These are phyloP conservation scores for Eucidaris tribuloides DNA, from an alignment of 35 echinoderm and acorn worm species.

Conservation along the genomic window DNA sequence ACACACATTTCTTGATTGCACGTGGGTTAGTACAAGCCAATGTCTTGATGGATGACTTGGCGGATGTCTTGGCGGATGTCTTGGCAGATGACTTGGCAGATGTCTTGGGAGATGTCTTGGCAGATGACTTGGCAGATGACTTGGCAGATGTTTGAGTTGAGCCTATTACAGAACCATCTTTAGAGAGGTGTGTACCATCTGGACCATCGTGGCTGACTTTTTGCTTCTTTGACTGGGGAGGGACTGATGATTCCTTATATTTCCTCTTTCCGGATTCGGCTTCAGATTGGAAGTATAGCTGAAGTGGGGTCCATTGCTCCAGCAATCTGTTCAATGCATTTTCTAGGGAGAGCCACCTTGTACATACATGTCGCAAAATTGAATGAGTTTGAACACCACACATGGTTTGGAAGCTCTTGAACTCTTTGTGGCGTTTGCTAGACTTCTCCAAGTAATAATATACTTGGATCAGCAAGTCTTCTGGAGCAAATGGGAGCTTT, in stretches of 20 bases:
- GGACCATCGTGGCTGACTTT: no score
- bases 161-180: no score
- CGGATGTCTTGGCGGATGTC: not conserved
- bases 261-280: no score
- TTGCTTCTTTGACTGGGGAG: no score
- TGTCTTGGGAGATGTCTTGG: no score
- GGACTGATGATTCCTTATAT: no score
- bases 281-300: conserved; percentile 21
- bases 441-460: conserved; percentile 80
- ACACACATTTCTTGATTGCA: not conserved
- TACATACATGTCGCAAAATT: conserved; percentile 35
- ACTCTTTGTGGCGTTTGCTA: conserved; percentile 45
- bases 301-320: conserved; percentile 35
- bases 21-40: not conserved
- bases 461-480: conserved; percentile 32
- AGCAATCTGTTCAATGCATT: conserved; percentile 21
- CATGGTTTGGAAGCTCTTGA: conserved; percentile 34
- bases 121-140: no score
- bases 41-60: not conserved
- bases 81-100: no score
- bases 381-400: conserved; percentile 5
- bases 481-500: conserved; percentile 24
- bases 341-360: conserved; percentile 11
- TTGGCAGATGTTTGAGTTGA: no score
- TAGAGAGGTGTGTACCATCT: no score